Evolutionary conservation across 2,113 vertebrate genomes (phyloP), one percentile per base, ranked within the genome.

Genomic region (Epinephelus fuscoguttatus): DNA sequence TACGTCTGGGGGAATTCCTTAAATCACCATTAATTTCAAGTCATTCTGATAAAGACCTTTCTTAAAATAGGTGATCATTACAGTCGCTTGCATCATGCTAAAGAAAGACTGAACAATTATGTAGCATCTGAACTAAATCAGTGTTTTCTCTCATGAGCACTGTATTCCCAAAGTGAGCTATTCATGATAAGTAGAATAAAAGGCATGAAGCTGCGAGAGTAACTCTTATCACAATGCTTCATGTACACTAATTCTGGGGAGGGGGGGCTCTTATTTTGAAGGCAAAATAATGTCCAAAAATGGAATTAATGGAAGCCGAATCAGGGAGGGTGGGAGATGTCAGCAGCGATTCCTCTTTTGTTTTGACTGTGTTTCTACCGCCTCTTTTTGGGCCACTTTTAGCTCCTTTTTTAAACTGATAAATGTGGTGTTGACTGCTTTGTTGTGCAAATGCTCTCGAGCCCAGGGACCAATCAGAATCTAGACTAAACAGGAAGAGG

Each of bases 401-500:
- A 52, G 37, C n/a, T 45, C 13, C 30, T 52, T 64, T 76, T 66
- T 40, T 23, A 68, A 66, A 57, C 2, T 74, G 78, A 88, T 79
- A 57, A 84, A 91, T 71, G 60, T 30, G 61, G 56, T 52, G 86
- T 72, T 89, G 84, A 89, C 66, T 30, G 59, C 73, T 75, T 86
- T 92, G 85, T 86, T 85, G 72, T 89, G 67, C 50, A 89, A 81
- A 89, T 90, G 57, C 74, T 78, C 33, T 45, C 6, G 2, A 80
- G 78, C 75, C 55, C 70, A 59, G 72, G 52, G 86, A 69, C 90
- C 90, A 94, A 94, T 94, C 88, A 94, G 78, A 88, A 79, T 53
- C 80, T 84, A 95, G 94, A 93, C 95, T 93, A 95, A 96, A 95
- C 95, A 96, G 95, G 95, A 96, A 94, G 93, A 90, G 85, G 93